Base-by-base conservation (phyloP, 2,797 vertebrate genomes). In the Enteromius mattozi region DNA sequence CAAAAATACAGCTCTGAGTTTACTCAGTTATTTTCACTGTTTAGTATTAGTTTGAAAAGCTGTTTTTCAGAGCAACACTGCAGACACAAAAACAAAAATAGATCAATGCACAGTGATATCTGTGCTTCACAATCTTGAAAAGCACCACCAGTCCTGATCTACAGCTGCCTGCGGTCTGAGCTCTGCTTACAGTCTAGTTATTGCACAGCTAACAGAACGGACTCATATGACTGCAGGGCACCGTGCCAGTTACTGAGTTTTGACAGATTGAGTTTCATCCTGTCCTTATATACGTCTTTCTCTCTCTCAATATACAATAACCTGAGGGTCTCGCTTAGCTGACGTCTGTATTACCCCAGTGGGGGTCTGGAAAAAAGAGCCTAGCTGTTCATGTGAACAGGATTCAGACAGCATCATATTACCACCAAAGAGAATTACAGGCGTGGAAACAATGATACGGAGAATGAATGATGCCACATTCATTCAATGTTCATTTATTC, bases 401-500 rank as follows among this genome's bases (percentile, higher is more conserved):
- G 63, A 63, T 86, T 86, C 82, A 83, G 69, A 80, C 13, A 70
- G 86, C 76, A 84, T 83, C 33, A 1, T 83, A 86, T 87, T 87
- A 83, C 82, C 42, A 37, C 51, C 81, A 70, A 33, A 66, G 37
- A 84, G 54, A 86, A 81, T 87, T 83, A 78, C 84, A 81, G 35
- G 56, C 30, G 42, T 40, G 83, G 63, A 76, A 72, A 77, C 75
- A 54, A 81, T 49, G 63, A 86, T 27, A 79, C 82, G 17, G 70
- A 79, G 75, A 63, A 84, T 84, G 84, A 86, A 84, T 76, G 78
- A 69, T 82, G 72, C 69, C 63, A 86, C 76, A 86, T 86, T 86
- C 82, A 85, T 79, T 21, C 12, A 14, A 82, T 77, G 74, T 87
- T 87, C 75, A 87, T 86, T 87, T 84, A 87, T 88, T 84, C 33